A percentile compares a stretch with the other conserved stretches of the same genome.
phyloP scores from a whole-genome alignment of 2,113 vertebrate species.

The Corythoichthys haematopterus region DNA sequence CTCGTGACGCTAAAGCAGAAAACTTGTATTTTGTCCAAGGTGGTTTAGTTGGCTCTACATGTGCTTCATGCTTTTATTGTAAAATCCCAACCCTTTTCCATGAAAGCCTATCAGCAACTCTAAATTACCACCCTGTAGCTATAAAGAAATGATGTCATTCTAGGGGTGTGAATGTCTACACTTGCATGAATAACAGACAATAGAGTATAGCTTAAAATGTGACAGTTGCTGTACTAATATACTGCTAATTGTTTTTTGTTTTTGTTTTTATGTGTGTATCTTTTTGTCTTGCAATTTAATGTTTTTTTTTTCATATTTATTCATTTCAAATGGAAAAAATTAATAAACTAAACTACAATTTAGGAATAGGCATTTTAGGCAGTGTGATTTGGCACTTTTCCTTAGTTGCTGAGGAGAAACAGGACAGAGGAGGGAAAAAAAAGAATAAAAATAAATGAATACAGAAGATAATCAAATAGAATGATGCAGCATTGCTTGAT shows the following conservation, averaged over 20 bases:
- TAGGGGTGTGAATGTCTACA: background rate
- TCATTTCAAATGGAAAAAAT: too few species aligned
- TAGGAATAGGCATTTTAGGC: too few species aligned
- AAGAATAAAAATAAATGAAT: too few species aligned
- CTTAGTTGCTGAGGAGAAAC: too few species aligned
- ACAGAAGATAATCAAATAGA: too few species aligned
- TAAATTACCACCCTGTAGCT: conserved; percentile 8
- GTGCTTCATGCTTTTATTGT: conserved; percentile 53
- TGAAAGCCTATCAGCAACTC: conserved; percentile 43
- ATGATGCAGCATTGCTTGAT: too few species aligned
- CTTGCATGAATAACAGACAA: background rate
- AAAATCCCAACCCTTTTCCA: conserved; percentile 49
- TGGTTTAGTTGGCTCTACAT: conserved; percentile 9
- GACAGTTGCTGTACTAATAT: background rate
- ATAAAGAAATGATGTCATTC: conserved; percentile 34
- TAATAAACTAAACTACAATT: too few species aligned
- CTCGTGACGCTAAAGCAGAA: conserved; percentile 1
- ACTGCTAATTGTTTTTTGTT: background rate
- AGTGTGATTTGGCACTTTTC: too few species aligned
- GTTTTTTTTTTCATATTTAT: background rate
- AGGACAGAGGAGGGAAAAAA: too few species aligned
- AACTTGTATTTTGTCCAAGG: background rate
- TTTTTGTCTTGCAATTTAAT: background rate
- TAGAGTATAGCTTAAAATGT: background rate
- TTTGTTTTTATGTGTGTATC: background rate